Conservation (phyloP, 2,113 vertebrate genomes). For the Carollia perspicillata region DNA sequence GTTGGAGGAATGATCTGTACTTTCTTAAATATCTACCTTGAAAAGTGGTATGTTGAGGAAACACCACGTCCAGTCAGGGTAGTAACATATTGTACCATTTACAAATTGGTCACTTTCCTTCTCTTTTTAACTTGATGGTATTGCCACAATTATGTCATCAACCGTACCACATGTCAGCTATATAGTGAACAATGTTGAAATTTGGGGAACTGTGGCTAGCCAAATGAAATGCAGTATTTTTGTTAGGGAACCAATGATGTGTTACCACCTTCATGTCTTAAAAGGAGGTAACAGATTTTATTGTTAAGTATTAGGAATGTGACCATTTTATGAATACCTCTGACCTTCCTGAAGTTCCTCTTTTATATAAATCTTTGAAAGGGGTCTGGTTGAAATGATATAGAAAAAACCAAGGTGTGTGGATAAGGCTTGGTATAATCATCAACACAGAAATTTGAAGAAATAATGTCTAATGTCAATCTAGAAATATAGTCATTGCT, state of each 20-base stretch:
- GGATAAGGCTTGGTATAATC: background rate
- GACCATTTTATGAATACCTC: background rate
- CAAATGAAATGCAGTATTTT: constrained; percentile 12
- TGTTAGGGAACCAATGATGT: background rate
- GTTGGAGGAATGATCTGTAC: background rate
- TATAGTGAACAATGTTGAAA: background rate
- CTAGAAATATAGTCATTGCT: background rate
- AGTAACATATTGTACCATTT: background rate
- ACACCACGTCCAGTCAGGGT: background rate
- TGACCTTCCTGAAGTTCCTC: background rate
- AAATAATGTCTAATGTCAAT: background rate
- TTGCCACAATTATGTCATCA: background rate
- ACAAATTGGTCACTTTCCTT: background rate
- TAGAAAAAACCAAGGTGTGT: background rate
- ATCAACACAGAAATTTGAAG: background rate
- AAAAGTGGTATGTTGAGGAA: background rate
- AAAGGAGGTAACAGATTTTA: background rate
- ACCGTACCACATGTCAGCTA: background rate
- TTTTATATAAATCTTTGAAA: constrained; percentile 22
- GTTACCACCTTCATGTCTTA: constrained; percentile 3
- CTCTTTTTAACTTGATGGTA: background rate
- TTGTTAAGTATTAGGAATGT: background rate
- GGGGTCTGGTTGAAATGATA: background rate
- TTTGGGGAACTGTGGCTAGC: background rate
- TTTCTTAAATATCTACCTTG: background rate